Base-by-base conservation (phyloP, 2,113 vertebrate genomes). In the Lepus timidus region DNA sequence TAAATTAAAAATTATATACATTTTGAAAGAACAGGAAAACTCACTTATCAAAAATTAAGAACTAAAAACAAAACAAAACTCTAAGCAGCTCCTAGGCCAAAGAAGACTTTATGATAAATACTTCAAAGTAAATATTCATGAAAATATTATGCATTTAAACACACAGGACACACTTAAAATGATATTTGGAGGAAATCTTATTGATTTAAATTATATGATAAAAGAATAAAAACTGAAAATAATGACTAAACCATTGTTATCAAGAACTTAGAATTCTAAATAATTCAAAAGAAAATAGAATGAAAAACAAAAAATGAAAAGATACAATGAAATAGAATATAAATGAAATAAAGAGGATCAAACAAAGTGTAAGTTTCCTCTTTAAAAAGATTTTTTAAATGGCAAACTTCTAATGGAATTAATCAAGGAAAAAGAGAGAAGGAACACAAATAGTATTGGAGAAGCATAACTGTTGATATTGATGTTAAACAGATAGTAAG, bases 71-170 rank as follows among this genome's bases (percentile, higher is more conserved):
- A 88, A 67, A 71, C 16, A 51, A 76, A 95, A 80, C 79, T 65
- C 27, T 12, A 39, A 93, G 39, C 36, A 79, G 23, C 13, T 85
- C 16, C 73, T 79, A 82, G 14, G 31, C 62, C 25, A 94, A 96
- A 93, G 62, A 91, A 68, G 22, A 85, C 17, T 68, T 78, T 36
- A 62, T 71, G 85, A 84, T 44, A 44, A 68, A 88, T 82, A 85
- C 8, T 92, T 92, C 80, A 3, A 94, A 74, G 5, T 85, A 11
- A 95, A 82, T 85, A 29, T 82, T 71, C 4, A 86, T 44, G 49
- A 89, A 86, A 78, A 74, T 52, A 49, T n/a, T 79, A 64, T 68
- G 1, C 4, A 78, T 49, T 62, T 31, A 81, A 91, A 94, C 11
- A 88, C 17, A 71, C 55, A 9, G 16, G 17, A 52, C 80, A 8